These are phyloP conservation scores for Lithophane leautieri DNA, from an alignment of 2,888 invertebrate genomes.

Conservation along the genomic window DNA sequence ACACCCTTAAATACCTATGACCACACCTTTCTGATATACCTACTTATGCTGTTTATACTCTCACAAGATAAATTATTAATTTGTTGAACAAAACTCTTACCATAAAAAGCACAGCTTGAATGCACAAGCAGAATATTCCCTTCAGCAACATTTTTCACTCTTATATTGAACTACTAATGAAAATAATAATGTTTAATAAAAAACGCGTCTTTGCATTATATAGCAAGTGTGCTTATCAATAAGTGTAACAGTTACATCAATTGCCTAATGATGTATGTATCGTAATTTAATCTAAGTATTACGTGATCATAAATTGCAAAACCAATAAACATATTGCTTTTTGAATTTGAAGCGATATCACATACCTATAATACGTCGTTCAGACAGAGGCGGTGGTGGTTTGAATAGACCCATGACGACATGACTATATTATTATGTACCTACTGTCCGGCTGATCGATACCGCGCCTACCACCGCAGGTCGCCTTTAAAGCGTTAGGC, in stretches of 20 bases:
- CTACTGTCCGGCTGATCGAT: too few relatives aligned
- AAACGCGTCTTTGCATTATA: slow-evolving; percentile 43
- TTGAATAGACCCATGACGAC: not conserved
- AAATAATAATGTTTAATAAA: slow-evolving; percentile 50
- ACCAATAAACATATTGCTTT: slow-evolving; percentile 22
- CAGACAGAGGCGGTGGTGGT: not conserved
- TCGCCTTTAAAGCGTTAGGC: not conserved
- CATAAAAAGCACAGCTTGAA: slow-evolving; percentile 50
- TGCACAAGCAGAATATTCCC: slow-evolving; percentile 50
- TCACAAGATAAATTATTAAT: not conserved
- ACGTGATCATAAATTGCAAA: slow-evolving; percentile 45
- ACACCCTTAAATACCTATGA: not conserved
- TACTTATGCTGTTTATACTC: too few relatives aligned
- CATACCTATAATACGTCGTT: not conserved
- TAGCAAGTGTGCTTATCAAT: slow-evolving; percentile 58
- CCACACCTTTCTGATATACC: too few relatives aligned
- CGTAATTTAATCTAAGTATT: slow-evolving; percentile 33
- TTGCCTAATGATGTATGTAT: slow-evolving; percentile 40
- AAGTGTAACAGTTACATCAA: slow-evolving; percentile 45
- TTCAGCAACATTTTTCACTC: slow-evolving; percentile 52
- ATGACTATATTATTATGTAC: not conserved
- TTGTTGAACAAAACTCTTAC: slow-evolving; percentile 31
- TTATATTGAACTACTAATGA: not conserved
- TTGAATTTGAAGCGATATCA: slow-evolving; percentile 1
- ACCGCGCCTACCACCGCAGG: not conserved